Evolutionary conservation across 2,113 vertebrate genomes (phyloP).

Genomic region (Trematocara stigmaticum): DNA sequence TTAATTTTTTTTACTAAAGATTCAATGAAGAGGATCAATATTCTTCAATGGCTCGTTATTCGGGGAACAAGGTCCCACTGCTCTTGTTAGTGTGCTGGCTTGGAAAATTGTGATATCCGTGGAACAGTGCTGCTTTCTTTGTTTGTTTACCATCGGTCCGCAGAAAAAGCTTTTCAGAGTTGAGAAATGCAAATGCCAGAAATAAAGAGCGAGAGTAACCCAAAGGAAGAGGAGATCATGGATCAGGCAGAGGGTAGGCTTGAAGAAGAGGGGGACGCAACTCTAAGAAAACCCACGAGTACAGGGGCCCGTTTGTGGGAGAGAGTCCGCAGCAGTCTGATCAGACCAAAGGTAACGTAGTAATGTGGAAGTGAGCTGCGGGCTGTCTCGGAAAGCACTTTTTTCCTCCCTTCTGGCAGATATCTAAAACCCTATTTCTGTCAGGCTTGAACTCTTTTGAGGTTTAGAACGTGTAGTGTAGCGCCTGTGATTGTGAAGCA

Average conservation of each 20-base stretch:
- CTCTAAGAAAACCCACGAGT: slow-evolving; percentile 14
- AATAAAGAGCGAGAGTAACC: slow-evolving; percentile 31
- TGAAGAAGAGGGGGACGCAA: slow-evolving; percentile 40
- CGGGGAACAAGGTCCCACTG: not conserved
- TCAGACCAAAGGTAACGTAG: slow-evolving; percentile 66
- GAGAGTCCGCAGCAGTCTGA: slow-evolving; percentile 58
- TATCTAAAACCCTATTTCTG: not conserved
- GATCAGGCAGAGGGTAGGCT: not conserved
- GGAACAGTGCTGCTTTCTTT: not conserved
- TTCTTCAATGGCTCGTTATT: not conserved
- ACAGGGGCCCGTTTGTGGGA: slow-evolving; percentile 66
- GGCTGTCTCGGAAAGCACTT: not conserved
- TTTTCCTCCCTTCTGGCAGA: not conserved
- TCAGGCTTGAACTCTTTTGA: not conserved
- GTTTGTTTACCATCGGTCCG: not conserved
- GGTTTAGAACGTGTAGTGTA: not conserved
- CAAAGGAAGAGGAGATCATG: slow-evolving; percentile 28
- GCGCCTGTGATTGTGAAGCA: not conserved
- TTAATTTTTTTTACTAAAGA: rapidly evolving
- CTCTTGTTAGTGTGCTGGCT: not conserved
- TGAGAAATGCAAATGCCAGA: not conserved
- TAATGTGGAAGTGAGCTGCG: not conserved
- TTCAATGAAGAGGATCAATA: not conserved
- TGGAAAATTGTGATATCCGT: not conserved
- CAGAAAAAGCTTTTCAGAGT: not conserved